Evolutionary conservation across 2,797 vertebrate genomes (phyloP), one percentile per base, ranked within the genome.

Genomic region (Trichosurus vulpecula): DNA sequence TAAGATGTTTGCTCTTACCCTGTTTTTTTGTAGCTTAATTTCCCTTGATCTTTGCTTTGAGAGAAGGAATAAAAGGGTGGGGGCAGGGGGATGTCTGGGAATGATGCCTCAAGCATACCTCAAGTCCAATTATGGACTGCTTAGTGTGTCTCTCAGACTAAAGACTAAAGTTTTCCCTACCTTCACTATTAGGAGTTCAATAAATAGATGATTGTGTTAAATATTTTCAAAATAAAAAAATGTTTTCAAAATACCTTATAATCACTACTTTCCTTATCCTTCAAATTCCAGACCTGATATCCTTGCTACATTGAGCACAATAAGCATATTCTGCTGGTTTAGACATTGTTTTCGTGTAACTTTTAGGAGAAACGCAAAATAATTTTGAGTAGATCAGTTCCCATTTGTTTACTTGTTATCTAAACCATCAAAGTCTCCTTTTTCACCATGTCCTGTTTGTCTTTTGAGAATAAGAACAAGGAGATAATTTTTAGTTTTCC

Each of bases 81-180:
- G 1, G 29, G n/a, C 29, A 29, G 56, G 8, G 27, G 6, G 19
- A 93, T 55, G 66, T 31, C 52, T 91, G 90, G 6, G 93, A 92
- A 22, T 91, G 97, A 94, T 92, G 11, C 87, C 11, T 97, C 55
- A 94, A 93, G 47, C 94, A 95, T 94, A 93, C 8, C 91, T 94
- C 97, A 93, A 92, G 91, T 5, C 94, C 66, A 90, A 93, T 54
- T 94, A 35, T 90, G n/a, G 35, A 92, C 51, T 90, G 47, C 29
- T 74, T 10, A 41, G n/a, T 74, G 16, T 30, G 0, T 13, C 35
- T 74, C n/a, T n/a, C 35, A n/a, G 10, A 1, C 6, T 19, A 54
- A 74, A 6, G 35, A n/a, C n/a, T 41, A n/a, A n/a, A 74, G 16
- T 41, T 81, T 27, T 66, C 35, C 74, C 53, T 92, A 47, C 57